phyloP scores from a whole-genome alignment of 2,888 invertebrate species.

The Protula sp. region DNA sequence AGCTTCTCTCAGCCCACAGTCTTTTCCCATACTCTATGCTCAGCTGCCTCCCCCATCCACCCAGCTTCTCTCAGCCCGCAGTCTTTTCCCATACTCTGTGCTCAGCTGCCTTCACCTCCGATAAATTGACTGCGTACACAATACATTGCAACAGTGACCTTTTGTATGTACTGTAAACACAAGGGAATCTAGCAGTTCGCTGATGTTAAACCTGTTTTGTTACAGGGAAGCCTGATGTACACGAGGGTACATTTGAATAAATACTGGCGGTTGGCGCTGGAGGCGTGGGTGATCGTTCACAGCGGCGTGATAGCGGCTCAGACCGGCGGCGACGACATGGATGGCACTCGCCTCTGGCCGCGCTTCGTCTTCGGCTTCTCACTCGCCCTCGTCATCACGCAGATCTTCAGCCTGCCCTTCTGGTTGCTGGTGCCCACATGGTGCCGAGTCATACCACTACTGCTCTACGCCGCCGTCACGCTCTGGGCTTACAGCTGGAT shows the following conservation, averaged over 20 bases:
- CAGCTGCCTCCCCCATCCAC: no score
- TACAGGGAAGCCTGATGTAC: slow-evolving; percentile 18
- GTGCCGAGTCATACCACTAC: slow-evolving; percentile 8
- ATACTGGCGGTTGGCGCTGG: slow-evolving; percentile 22
- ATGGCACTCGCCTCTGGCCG: slow-evolving; percentile 24
- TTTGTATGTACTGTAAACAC: no score
- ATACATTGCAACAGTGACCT: no score
- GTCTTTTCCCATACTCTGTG: no score
- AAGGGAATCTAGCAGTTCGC: no score
- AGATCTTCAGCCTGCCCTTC: slow-evolving; percentile 11
- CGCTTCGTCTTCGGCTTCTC: slow-evolving; percentile 24
- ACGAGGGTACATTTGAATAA: slow-evolving; percentile 23
- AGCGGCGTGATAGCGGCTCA: slow-evolving; percentile 22
- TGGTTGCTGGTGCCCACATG: slow-evolving; percentile 10
- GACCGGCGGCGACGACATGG: slow-evolving; percentile 20
- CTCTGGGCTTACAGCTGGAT: slow-evolving; percentile 7
- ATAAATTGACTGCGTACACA: not conserved
- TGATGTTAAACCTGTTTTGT: no score
- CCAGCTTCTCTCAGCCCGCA: no score
- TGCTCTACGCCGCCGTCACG: slow-evolving; percentile 4
- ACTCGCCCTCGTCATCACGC: not conserved
- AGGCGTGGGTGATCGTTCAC: slow-evolving; percentile 21
- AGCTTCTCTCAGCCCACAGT: no score
- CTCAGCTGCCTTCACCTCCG: no score
- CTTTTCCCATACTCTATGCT: no score